A percentile compares a stretch with the other conserved stretches of the same genome.
phyloP scores from a whole-genome alignment of 2,888 invertebrate genomes.

The Schizaphis graminum region DNA sequence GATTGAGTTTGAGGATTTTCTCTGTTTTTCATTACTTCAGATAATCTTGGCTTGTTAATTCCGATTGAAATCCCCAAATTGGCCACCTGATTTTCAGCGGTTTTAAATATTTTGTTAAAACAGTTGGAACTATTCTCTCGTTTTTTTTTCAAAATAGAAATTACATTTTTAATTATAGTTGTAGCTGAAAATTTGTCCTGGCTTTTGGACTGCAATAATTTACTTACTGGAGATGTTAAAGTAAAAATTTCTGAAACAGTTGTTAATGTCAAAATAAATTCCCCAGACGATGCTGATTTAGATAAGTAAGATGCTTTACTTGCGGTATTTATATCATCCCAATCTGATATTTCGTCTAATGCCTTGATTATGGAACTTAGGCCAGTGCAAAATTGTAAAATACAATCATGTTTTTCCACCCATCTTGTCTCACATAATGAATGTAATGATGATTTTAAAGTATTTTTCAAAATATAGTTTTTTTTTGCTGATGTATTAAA shows the following conservation, averaged over 20 bases:
- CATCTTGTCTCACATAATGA: conserved; percentile 51
- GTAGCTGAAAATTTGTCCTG: conserved; percentile 28
- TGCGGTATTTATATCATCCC: conserved; percentile 18
- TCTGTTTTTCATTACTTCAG: conserved; percentile 14
- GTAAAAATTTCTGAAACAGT: conserved; percentile 34
- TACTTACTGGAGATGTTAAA: conserved; percentile 4
- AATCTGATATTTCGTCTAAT: conserved; percentile 61
- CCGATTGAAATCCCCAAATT: background rate
- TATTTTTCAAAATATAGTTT: conserved; percentile 59
- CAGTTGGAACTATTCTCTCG: conserved; percentile 17
- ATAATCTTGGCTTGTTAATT: conserved; percentile 31
- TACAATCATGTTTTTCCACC: conserved; percentile 67
- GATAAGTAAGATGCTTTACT: conserved; percentile 51
- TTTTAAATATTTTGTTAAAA: conserved; percentile 42
- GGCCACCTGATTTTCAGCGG: background rate
- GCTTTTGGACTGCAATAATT: conserved; percentile 34
- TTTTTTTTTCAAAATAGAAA: conserved; percentile 36
- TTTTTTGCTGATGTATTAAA: conserved; percentile 66
- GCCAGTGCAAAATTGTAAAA: conserved; percentile 59
- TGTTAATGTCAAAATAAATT: conserved; percentile 50
- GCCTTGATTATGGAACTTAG: conserved; percentile 64
- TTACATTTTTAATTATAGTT: conserved; percentile 18
- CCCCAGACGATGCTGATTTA: conserved; percentile 26
- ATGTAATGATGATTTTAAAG: conserved; percentile 41
- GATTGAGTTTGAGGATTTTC: conserved; percentile 39